Evolutionary conservation across 2,888 invertebrate species (phyloP).

Genomic region (Cerastoderma edule): DNA sequence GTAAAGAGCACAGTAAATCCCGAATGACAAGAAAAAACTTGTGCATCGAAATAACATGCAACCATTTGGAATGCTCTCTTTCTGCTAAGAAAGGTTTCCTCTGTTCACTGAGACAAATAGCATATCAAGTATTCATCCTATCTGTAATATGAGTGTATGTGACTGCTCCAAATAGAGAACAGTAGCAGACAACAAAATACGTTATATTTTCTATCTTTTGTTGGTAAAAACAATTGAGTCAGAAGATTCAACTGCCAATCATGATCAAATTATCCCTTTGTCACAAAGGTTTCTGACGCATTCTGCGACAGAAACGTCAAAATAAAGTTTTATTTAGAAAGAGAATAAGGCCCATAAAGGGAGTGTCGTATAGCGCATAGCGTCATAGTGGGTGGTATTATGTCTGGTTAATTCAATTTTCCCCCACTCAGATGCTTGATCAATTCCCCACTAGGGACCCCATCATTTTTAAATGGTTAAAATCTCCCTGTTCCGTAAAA

Average conservation of each 20-base stretch:
- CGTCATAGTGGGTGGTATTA: neutral
- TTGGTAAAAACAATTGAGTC: neutral
- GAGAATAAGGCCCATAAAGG: neutral
- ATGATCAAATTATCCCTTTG: neutral
- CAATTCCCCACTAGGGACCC: neutral
- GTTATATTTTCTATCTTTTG: no score
- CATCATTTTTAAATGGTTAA: neutral
- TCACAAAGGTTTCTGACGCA: neutral
- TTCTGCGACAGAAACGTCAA: no score
- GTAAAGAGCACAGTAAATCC: no score
- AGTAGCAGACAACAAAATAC: no score
- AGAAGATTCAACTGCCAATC: neutral
- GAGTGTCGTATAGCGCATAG: neutral
- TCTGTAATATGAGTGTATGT: no score
- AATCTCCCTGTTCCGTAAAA: no score
- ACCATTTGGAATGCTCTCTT: neutral
- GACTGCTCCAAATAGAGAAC: no score
- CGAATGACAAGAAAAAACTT: no score
- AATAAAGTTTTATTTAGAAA: no score
- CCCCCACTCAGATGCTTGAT: neutral
- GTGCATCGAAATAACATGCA: no score
- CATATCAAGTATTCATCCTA: no score
- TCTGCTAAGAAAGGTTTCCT: neutral
- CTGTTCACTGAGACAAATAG: neutral
- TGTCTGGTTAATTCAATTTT: neutral